These are phyloP conservation scores for Hemibagrus guttatus DNA, from an alignment of 2,797 vertebrate genomes.

Conservation along the genomic window DNA sequence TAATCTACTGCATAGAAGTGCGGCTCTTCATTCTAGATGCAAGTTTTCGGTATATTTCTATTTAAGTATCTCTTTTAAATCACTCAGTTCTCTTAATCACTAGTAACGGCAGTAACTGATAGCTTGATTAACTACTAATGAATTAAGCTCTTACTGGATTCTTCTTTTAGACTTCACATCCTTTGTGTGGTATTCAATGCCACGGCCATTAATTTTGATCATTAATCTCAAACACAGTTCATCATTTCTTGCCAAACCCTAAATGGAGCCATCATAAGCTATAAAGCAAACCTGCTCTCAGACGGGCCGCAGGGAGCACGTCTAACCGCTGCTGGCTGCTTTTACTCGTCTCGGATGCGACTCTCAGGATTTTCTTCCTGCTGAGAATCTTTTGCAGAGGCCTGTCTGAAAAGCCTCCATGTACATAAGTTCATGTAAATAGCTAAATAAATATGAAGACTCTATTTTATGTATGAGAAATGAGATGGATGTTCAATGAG, in stretches of 20 bases:
- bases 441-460: conserved; percentile 74
- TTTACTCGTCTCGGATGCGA: conserved; percentile 56
- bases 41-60: neutral
- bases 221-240: conserved; percentile 6
- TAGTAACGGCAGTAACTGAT: neutral
- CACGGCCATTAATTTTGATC: neutral
- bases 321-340: conserved; percentile 35
- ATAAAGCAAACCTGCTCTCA: conserved; percentile 33
- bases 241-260: conserved; percentile 20
- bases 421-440: conserved; percentile 77
- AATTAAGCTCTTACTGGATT: neutral
- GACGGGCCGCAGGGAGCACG: conserved; percentile 29
- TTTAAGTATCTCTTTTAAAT: neutral
- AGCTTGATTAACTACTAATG: neutral
- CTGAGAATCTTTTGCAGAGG: conserved; percentile 58
- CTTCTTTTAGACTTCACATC: neutral
- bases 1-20: neutral
- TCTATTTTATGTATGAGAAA: conserved; percentile 79
- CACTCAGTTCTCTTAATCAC: neutral
- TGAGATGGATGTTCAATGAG: conserved; percentile 68
- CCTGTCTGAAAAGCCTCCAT: conserved; percentile 60
- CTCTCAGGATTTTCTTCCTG: conserved; percentile 71
- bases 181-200: neutral
- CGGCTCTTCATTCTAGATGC: neutral
- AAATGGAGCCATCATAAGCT: conserved; percentile 45